Conservation (phyloP, 2,113 vertebrate genomes). For the Festucalex cinctus region DNA sequence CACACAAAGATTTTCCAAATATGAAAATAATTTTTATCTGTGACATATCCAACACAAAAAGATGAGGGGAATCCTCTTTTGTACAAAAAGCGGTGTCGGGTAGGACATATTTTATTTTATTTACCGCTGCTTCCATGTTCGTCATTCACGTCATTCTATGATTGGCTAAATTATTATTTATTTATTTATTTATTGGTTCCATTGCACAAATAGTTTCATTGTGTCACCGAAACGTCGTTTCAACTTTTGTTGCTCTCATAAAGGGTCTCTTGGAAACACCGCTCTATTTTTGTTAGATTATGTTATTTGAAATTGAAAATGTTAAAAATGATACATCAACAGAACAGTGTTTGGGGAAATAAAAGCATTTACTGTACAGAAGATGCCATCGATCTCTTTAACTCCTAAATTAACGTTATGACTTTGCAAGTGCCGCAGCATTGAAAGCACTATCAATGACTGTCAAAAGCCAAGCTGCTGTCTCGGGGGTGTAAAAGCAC, state of each 20-base stretch:
- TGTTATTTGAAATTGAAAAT: background rate
- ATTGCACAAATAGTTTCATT: background rate
- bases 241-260: background rate
- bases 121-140: too few relatives aligned
- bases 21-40: too few relatives aligned
- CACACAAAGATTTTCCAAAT: too few relatives aligned
- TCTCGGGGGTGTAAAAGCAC: constrained; percentile 49
- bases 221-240: background rate
- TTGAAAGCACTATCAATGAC: constrained; percentile 56
- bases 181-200: background rate
- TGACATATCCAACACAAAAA: too few relatives aligned
- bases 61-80: too few relatives aligned
- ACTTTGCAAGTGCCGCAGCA: constrained; percentile 49
- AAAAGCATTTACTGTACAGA: constrained; percentile 45
- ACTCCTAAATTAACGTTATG: constrained; percentile 66
- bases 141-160: too few relatives aligned
- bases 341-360: constrained; percentile 42
- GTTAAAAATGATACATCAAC: constrained; percentile 40
- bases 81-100: too few relatives aligned
- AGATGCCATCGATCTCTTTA: constrained; percentile 67
- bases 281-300: constrained; percentile 12
- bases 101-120: too few relatives aligned
- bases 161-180: too few relatives aligned
- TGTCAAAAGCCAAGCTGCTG: constrained; percentile 57
- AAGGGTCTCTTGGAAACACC: background rate